phyloP scores from a whole-genome alignment of 2,797 vertebrate genomes.

The Eulemur rubriventer region DNA sequence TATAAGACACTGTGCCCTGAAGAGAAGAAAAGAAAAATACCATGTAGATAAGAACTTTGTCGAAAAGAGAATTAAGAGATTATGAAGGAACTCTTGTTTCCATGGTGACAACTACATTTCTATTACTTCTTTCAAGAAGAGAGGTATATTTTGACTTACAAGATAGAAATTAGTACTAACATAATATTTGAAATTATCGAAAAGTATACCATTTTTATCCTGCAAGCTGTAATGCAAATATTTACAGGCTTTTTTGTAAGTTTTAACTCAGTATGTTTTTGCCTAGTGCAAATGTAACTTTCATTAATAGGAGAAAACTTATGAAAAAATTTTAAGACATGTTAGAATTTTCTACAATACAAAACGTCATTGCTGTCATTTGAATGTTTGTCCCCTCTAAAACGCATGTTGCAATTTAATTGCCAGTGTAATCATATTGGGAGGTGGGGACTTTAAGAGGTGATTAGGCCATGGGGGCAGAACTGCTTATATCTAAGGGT shows the following conservation, averaged over 20 bases:
- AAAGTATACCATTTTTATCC: neutral
- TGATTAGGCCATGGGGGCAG: neutral
- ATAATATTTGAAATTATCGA: constrained; percentile 9
- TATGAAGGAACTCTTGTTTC: constrained; percentile 40
- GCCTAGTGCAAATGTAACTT: neutral
- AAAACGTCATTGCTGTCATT: neutral
- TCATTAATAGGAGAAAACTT: neutral
- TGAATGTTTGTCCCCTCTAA: neutral
- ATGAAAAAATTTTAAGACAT: neutral
- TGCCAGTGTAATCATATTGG: neutral
- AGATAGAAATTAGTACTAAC: neutral
- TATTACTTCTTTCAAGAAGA: constrained; percentile 24
- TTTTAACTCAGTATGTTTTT: neutral
- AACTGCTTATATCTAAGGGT: neutral
- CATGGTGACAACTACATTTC: neutral
- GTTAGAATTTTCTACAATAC: neutral
- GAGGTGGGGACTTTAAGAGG: neutral
- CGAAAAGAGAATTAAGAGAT: constrained; percentile 46
- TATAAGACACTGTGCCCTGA: neutral
- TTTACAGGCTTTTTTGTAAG: neutral
- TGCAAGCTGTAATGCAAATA: neutral
- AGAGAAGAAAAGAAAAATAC: neutral
- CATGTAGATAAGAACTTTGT: neutral
- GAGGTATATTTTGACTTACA: constrained; percentile 37
- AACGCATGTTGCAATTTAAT: neutral